phyloP scores from a whole-genome alignment of 2,797 vertebrate species.

The Psittacula echo region DNA sequence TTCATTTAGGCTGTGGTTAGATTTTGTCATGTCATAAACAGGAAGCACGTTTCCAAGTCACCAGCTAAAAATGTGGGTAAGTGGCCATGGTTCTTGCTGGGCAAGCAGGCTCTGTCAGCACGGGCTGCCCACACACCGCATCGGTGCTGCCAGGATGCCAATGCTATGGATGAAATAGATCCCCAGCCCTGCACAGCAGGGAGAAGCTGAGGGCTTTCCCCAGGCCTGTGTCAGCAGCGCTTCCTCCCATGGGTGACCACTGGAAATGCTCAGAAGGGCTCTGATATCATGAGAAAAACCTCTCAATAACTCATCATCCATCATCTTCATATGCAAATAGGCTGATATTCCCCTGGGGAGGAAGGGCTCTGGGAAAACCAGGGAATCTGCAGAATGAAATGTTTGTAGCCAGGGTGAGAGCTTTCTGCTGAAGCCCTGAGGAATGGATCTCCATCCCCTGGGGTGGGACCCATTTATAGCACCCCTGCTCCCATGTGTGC shows the following conservation, averaged over 20 bases:
- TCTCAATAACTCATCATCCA: not conserved
- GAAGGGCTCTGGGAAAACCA: not conserved
- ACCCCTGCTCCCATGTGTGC: not conserved
- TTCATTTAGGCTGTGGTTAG: not conserved
- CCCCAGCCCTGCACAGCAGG: rapidly evolving
- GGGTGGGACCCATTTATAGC: not conserved
- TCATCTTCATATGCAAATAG: not conserved
- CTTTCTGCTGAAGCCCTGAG: not conserved
- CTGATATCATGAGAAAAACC: not conserved
- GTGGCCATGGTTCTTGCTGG: not conserved
- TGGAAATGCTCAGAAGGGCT: not conserved
- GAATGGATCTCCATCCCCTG: not conserved
- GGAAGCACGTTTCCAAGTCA: not conserved
- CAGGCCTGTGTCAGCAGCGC: not conserved
- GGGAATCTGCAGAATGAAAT: not conserved
- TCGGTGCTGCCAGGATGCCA: not conserved
- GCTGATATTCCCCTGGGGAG: not conserved
- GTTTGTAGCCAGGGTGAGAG: not conserved
- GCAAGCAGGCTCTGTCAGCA: not conserved
- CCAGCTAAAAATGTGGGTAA: not conserved
- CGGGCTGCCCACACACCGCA: not conserved
- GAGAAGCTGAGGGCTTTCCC: not conserved
- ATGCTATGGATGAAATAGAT: rapidly evolving
- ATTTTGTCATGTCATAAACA: not conserved
- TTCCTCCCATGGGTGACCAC: not conserved